Conservation (phyloP, 2,113 vertebrate genomes). For the Bungarus multicinctus region DNA sequence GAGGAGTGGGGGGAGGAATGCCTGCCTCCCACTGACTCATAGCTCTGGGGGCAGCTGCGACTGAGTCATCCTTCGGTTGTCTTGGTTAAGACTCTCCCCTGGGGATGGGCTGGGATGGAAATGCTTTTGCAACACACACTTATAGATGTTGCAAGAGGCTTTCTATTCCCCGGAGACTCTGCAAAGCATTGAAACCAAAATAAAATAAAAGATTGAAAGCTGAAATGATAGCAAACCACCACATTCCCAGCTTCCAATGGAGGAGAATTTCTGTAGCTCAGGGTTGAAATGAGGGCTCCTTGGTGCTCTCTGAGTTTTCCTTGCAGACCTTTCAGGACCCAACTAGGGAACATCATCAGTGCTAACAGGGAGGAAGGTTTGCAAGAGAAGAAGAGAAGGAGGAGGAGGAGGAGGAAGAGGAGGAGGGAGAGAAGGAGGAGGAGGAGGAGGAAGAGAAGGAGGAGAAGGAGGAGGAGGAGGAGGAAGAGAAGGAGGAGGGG, state of each 20-base stretch:
- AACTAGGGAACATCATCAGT: too few relatives aligned
- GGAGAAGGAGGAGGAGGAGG: too few relatives aligned
- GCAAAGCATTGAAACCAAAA: not conserved
- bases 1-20: not conserved
- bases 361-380: too few relatives aligned
- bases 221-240: not conserved
- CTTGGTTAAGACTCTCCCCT: not conserved
- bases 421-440: too few relatives aligned
- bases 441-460: too few relatives aligned
- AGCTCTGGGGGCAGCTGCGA: not conserved
- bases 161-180: not conserved
- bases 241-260: not conserved
- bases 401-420: too few relatives aligned
- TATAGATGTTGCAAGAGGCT: not conserved
- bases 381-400: too few relatives aligned
- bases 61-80: not conserved
- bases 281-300: not conserved
- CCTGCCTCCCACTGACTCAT: not conserved
- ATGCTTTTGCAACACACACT: not conserved
- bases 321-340: too few relatives aligned
- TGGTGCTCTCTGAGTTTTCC: too few relatives aligned
- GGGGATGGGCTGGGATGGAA: not conserved
- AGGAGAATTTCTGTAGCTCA: not conserved
- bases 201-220: not conserved
- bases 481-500: too few relatives aligned